Evolutionary conservation across 1,140 invertebrate genomes (phyloP), one percentile per base, ranked within the genome.

Genomic region (Leptinotarsa undecemlineata): DNA sequence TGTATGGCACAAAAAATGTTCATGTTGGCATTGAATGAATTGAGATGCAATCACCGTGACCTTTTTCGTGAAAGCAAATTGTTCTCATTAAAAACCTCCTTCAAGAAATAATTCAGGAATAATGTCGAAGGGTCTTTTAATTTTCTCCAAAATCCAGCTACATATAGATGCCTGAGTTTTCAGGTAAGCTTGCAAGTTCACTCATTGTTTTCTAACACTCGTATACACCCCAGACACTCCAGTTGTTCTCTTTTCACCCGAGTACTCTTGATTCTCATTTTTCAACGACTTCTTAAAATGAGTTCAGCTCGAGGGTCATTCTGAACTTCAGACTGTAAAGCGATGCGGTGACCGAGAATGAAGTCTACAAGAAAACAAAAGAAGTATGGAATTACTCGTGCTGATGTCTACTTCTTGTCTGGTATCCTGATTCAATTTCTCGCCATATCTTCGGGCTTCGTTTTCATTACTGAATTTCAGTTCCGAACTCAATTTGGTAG

Each of bases 241-340:
- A 57, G 15, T 57, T 57, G 17, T 57, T 57, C 51, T 15, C 51
- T 57, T 57, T 57, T 5, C n/a, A 19, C 51, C 15, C 4, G 51
- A 57, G 51, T 19, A 57, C 51, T 57, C 51, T 57, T 57, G 51
- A 57, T 57, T 57, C 51, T 57, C 51, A 57, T 57, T 57, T 57
- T 57, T 57, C 51, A 57, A 57, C 51, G 51, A 57, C 15, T 19
- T 57, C 51, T 57, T 8, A 19, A 57, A 57, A 57, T 57, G 51
- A 57, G 51, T n/a, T 57, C 51, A 57, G 15, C 51, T 57, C 15
- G 51, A 57, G 51, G 51, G 51, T 57, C 51, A 57, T 57, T 19
- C 15, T 57, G 51, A 57, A 57, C 51, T 57, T n/a, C 51, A 57
- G 51, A 42, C 51, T 57, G n/a, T 57, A 57, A 57, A 19, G 51